A percentile compares a stretch with the other conserved stretches of the same genome.
phyloP scores from a whole-genome alignment of 2,888 invertebrate species.

The Chromoteleia sp. region DNA sequence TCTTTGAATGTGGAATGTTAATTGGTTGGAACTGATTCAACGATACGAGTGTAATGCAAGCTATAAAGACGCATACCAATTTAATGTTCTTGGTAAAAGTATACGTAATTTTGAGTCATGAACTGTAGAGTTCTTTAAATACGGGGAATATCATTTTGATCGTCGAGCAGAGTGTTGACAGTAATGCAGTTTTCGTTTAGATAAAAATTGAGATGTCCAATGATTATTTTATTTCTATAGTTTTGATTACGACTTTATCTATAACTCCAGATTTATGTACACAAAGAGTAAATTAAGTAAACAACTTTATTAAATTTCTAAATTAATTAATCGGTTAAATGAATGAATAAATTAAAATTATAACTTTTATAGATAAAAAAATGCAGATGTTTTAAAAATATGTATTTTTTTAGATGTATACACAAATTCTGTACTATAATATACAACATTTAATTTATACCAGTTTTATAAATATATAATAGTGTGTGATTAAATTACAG shows the following conservation, averaged over 20 bases:
- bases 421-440: no score
- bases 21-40: slow-evolving; percentile 40
- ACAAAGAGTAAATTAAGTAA: no score
- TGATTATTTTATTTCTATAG: not conserved
- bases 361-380: no score
- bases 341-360: no score
- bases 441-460: no score
- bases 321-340: not conserved
- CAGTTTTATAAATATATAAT: no score
- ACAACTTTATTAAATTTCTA: no score
- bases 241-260: no score
- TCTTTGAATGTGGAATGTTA: slow-evolving; percentile 32
- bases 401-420: no score
- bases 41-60: slow-evolving; percentile 13
- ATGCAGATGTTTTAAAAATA: no score
- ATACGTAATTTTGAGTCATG: not conserved
- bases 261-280: no score
- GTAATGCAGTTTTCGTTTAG: not conserved
- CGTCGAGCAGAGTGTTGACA: not conserved
- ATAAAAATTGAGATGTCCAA: not conserved
- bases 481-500: no score
- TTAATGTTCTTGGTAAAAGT: slow-evolving; percentile 14
- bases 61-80: slow-evolving; percentile 22
- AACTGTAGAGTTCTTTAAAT: slow-evolving; percentile 4
- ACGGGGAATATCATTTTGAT: not conserved